Evolutionary conservation across 2,888 invertebrate species (phyloP), one percentile per base, ranked within the genome.

Genomic region (Tuta absoluta): DNA sequence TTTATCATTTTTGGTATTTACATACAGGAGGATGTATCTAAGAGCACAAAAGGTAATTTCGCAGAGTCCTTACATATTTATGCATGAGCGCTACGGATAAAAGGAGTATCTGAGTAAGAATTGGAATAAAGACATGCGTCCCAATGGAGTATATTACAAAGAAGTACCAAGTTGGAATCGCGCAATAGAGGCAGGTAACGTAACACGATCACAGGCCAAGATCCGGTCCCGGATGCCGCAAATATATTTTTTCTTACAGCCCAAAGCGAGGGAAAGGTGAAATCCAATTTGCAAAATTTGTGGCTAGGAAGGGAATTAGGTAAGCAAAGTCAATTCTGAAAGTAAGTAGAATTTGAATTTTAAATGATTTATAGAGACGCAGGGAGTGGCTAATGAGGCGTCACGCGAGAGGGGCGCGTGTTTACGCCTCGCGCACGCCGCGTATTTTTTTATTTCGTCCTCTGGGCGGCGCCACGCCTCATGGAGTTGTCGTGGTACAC

Each of bases 341-440:
- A 86, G 87, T 88, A 89, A 88, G 89, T 89, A 88, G 81, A 89
- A 91, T 91, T 91, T 89, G 88, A 91, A 91, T 91, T 91, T 91
- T 86, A 90, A 91, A 91, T 91, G 90, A 91, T 91, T 91, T 91
- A 91, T 91, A 86, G 86, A 87, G 79, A 86, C 80, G 80, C 80
- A 81, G 87, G 89, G 89, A 88, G 91, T 85, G 88, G 88, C 89
- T 91, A 91, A 91, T 91, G 90, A 91, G 91, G 85, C 89, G 85
- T 87, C 89, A 89, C 87, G 86, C 86, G 82, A 87, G 86, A 86
- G 90, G 89, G 88, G 88, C 87, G 86, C 84, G 83, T 89, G 86
- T 89, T 89, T 86, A 86, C 85, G 83, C 80, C 81, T 80, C 75
- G 81, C 77, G 80, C 73, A 76, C 73, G 77, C 75, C 76, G 79